These are phyloP conservation scores for Epinephelus malabaricus DNA, from an alignment of 2,797 vertebrate genomes.

Conservation along the genomic window DNA sequence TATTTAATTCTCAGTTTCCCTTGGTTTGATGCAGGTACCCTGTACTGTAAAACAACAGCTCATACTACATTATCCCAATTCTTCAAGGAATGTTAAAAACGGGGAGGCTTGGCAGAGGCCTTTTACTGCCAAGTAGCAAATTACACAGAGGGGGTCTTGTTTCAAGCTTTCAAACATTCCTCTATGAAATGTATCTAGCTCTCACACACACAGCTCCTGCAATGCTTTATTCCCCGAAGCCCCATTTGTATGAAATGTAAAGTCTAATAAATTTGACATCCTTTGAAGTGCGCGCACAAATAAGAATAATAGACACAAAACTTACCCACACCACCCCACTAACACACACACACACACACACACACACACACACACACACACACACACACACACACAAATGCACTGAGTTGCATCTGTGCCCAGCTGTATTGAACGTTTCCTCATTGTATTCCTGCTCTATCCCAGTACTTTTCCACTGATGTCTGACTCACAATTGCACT, in stretches of 20 bases:
- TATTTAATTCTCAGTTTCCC: neutral
- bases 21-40: neutral
- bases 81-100: conserved; percentile 30
- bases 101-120: neutral
- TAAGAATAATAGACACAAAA: neutral
- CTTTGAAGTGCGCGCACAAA: conserved; percentile 15
- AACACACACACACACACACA: too few species aligned
- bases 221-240: neutral
- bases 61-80: neutral
- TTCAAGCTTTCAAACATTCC: conserved; percentile 38
- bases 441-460: conserved; percentile 24
- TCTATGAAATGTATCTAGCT: neutral
- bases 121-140: conserved; percentile 27
- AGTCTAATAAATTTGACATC: conserved; percentile 14
- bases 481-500: conserved; percentile 69
- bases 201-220: neutral
- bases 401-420: conserved; percentile 3
- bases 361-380: too few species aligned
- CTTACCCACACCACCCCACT: neutral
- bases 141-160: conserved; percentile 33
- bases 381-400: neutral
- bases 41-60: conserved; percentile 21
- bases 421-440: conserved; percentile 43
- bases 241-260: conserved; percentile 14
- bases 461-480: conserved; percentile 81